Conservation (phyloP, 2,888 invertebrate genomes). For the Phoenoteleia sp. region DNA sequence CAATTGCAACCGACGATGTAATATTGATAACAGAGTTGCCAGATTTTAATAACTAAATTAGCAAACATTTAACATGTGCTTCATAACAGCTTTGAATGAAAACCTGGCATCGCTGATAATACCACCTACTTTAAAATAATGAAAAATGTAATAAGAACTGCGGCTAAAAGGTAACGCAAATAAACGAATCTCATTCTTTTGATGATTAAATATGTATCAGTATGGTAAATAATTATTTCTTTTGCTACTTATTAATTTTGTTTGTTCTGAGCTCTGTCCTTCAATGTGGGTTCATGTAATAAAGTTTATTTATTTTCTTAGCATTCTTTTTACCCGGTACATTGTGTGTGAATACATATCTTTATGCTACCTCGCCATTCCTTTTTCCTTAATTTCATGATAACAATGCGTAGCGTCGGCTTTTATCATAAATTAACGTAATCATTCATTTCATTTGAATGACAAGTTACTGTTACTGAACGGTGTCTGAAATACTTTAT, state of each 20-base stretch:
- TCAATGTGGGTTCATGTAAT: constrained; percentile 60
- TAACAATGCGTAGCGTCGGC: constrained; percentile 2
- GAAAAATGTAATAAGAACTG: constrained; percentile 35
- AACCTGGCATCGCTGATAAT: constrained; percentile 42
- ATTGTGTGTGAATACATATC: constrained; percentile 21
- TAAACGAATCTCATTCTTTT: constrained; percentile 37
- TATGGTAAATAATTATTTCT: constrained; percentile 36
- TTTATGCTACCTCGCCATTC: constrained; percentile 27
- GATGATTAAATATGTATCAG: constrained; percentile 30
- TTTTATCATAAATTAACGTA: constrained; percentile 10
- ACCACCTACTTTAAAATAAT: constrained; percentile 25
- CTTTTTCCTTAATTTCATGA: constrained; percentile 42
- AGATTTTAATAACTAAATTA: constrained; percentile 24
- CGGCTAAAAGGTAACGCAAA: constrained; percentile 50
- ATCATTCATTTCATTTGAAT: constrained; percentile 19
- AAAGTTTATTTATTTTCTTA: constrained; percentile 71
- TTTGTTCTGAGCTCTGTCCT: constrained; percentile 36
- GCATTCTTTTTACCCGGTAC: constrained; percentile 25
- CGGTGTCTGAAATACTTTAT: constrained; percentile 77
- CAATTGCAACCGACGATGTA: constrained; percentile 48
- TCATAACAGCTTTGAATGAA: constrained; percentile 16
- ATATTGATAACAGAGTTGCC: constrained; percentile 41
- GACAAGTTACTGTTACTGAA: constrained; percentile 20
- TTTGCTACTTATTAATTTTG: constrained; percentile 20
- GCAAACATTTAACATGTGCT: constrained; percentile 13